A percentile compares a stretch with the other conserved stretches of the same genome.
phyloP scores from a whole-genome alignment of 2,888 invertebrate species.

The Amblyteles armatorius region DNA sequence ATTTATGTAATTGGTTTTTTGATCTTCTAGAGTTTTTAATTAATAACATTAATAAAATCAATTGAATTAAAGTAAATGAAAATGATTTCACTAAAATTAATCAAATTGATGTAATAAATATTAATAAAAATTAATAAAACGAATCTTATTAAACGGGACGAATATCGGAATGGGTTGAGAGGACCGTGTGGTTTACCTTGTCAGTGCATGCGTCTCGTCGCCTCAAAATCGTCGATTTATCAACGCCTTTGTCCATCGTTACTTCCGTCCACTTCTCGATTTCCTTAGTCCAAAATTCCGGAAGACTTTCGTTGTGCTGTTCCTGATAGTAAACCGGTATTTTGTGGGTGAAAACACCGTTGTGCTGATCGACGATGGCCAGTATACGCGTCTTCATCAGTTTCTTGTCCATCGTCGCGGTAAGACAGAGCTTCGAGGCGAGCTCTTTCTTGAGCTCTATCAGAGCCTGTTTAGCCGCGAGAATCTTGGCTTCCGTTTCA shows the following conservation, averaged over 20 bases:
- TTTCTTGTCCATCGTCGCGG: conserved; percentile 71
- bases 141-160: too few relatives aligned
- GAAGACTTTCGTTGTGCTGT: conserved; percentile 88
- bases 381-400: conserved; percentile 82
- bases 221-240: conserved; percentile 85
- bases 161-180: too few relatives aligned
- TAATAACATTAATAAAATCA: neutral
- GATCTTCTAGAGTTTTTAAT: neutral
- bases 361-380: conserved; percentile 84
- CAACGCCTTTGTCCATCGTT: conserved; percentile 86
- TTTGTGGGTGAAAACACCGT: conserved; percentile 85
- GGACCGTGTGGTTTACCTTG: conserved; percentile 64
- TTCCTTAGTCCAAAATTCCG: conserved; percentile 89
- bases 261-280: conserved; percentile 86
- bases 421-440: conserved; percentile 72
- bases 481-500: conserved; percentile 81
- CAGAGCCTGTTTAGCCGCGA: conserved; percentile 84
- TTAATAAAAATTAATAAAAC: neutral
- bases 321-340: conserved; percentile 86
- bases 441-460: conserved; percentile 79
- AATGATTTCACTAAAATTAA: too few relatives aligned
- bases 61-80: neutral
- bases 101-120: too few relatives aligned
- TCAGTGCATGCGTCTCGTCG: conserved; percentile 32
- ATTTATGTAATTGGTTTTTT: neutral